Evolutionary conservation across 2,888 invertebrate genomes (phyloP).

Genomic region (Drosophila atripex): DNA sequence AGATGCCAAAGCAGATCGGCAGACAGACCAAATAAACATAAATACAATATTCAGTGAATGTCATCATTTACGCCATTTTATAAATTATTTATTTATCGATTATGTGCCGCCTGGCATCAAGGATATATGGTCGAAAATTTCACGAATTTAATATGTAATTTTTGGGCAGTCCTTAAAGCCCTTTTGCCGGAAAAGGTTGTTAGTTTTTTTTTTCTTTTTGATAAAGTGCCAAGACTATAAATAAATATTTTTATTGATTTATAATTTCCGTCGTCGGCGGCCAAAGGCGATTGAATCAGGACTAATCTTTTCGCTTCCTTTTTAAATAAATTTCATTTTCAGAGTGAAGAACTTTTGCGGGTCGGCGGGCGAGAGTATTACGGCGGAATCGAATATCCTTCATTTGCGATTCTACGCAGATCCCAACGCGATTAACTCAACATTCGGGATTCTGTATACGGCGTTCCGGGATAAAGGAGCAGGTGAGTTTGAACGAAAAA

Average conservation of each 20-base stretch:
- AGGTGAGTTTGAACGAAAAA: constrained; percentile 82
- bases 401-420: constrained; percentile 90
- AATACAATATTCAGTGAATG: constrained; percentile 43
- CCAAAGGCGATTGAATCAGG: neutral
- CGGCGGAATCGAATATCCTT: constrained; percentile 88
- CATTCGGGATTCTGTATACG: constrained; percentile 90
- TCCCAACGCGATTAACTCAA: constrained; percentile 86
- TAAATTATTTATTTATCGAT: constrained; percentile 47
- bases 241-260: neutral
- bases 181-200: too few relatives aligned
- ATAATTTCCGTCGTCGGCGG: neutral
- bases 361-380: constrained; percentile 91
- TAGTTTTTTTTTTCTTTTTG: neutral
- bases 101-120: constrained; percentile 6
- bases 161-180: too few relatives aligned
- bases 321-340: neutral
- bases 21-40: constrained; percentile 29
- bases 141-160: neutral
- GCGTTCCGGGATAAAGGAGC: constrained; percentile 87
- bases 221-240: too few relatives aligned
- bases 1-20: constrained; percentile 3
- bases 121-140: neutral
- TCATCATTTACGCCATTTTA: constrained; percentile 39
- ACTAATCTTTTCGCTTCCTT: neutral
- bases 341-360: constrained; percentile 92